A percentile compares a stretch with the other conserved stretches of the same genome.
These are phyloP conservation scores for Holothuria scabra DNA, from an alignment of 53 echinoderm and acorn worm genomes.

Conservation along the genomic window DNA sequence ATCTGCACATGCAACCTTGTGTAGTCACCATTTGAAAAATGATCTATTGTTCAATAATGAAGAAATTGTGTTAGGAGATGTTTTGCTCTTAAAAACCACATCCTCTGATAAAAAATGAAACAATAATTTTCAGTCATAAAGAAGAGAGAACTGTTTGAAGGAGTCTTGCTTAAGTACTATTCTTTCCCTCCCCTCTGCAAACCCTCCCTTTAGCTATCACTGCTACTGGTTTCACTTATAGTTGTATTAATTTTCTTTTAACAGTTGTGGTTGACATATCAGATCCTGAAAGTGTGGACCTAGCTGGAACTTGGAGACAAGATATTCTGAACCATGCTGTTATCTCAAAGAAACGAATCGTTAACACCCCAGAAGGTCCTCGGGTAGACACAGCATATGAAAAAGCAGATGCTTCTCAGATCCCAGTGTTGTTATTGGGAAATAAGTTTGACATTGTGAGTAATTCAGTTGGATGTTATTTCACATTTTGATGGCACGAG, in stretches of 20 bases:
- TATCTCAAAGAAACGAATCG: constrained; percentile 64
- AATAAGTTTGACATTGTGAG: constrained; percentile 97
- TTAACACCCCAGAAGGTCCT: constrained; percentile 70
- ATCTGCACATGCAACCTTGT: too few relatives aligned
- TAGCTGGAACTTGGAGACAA: constrained; percentile 90
- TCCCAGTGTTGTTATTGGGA: constrained; percentile 88
- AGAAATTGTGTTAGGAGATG: too few relatives aligned
- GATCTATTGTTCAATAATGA: too few relatives aligned
- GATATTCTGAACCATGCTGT: constrained; percentile 94
- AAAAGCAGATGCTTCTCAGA: constrained; percentile 79
- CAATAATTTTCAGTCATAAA: too few relatives aligned
- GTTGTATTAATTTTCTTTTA: not conserved
- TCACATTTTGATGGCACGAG: too few relatives aligned
- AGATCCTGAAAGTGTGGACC: constrained; percentile 85
- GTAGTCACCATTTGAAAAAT: too few relatives aligned
- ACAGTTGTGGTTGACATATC: constrained; percentile 90
- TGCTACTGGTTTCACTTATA: not conserved
- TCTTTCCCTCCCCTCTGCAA: too few relatives aligned
- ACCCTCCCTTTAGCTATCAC: too few relatives aligned
- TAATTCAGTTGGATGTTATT: not conserved
- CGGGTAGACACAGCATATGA: constrained; percentile 76
- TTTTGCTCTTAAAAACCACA: too few relatives aligned
- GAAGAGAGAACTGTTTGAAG: too few relatives aligned
- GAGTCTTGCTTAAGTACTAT: too few relatives aligned
- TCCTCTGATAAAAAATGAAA: too few relatives aligned